Base-by-base conservation (phyloP, 2,113 vertebrate species). In the Leucopternis melanops region DNA sequence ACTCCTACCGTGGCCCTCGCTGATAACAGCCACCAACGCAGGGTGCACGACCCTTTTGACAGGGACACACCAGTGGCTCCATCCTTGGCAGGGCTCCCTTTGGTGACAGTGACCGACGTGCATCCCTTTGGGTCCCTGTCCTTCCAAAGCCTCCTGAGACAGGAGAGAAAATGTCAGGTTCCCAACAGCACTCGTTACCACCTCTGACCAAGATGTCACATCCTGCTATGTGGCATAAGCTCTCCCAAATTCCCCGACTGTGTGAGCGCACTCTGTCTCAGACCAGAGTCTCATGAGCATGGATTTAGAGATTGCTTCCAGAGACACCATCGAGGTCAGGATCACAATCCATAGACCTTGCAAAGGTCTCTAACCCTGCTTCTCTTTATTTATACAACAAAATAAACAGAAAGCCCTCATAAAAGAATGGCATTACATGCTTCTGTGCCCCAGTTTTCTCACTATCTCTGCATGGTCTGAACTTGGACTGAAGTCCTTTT, bases 181-280 rank as follows among this genome's bases (percentile, higher is more conserved):
- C 34, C n/a, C 36, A 18, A 23, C 8, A 59, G 21, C 11, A 5
- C 26, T 44, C 1, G 0, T 27, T 42, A 19, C 23, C 21, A 38
- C 36, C 38, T 36, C 52, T 86, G 62, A 45, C 32, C 62, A 44
- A 54, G 38, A 22, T 5, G 17, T 50, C 58, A 26, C n/a, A 52
- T 54, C 62, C 38, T 36, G 11, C 25, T 34, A 22, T 1, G 14
- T 11, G 36, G 11, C 1, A 0, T 10, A 50, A 59, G 11, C 1
- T 1, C 17, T 55, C 26, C 38, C 58, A 61, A 50, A 72, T 29
- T 63, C 49, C 23, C 32, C 19, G 29, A 5, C 9, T 1, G 0
- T 3, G 16, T 34, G 32, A 62, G 52, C 12, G 21, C 11, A 13
- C 50, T 47, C 62, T 45, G 15, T 16, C 66, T 69, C 83, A 50